These are phyloP conservation scores for Semnornis frantzii DNA, from an alignment of 2,113 vertebrate genomes.

Conservation along the genomic window DNA sequence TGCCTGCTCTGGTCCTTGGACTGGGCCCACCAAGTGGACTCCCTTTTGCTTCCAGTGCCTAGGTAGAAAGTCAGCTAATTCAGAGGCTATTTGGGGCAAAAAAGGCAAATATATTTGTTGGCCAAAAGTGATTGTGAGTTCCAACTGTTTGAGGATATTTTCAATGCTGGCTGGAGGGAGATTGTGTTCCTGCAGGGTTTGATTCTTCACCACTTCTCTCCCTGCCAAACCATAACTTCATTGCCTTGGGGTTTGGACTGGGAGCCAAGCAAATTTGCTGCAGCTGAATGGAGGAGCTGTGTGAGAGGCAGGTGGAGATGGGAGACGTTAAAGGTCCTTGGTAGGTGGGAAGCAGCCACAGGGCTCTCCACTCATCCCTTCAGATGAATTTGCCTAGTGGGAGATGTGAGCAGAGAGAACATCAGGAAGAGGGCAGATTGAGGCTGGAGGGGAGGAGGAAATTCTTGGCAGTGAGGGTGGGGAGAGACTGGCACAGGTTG, in stretches of 20 bases:
- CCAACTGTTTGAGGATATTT: background rate
- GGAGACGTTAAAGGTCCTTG: accelerated
- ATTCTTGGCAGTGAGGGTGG: no score
- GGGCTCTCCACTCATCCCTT: background rate
- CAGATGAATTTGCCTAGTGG: background rate
- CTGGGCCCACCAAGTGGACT: background rate
- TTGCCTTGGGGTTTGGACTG: background rate
- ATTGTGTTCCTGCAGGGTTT: background rate
- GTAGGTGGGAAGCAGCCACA: background rate
- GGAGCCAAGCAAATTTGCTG: background rate
- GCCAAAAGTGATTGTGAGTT: background rate
- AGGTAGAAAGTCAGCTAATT: background rate
- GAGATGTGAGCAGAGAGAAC: background rate
- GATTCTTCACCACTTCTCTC: background rate
- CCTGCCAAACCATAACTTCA: background rate
- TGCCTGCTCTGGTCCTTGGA: background rate
- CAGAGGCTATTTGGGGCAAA: background rate
- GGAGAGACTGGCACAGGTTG: no score
- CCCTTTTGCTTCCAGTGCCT: background rate
- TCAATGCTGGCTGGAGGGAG: background rate
- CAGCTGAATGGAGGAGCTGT: background rate
- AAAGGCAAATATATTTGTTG: background rate
- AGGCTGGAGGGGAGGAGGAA: no score
- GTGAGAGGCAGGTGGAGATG: background rate
- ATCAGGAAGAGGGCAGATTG: background rate